Conservation (phyloP, 2,797 vertebrate species). For the Microchirus variegatus region DNA sequence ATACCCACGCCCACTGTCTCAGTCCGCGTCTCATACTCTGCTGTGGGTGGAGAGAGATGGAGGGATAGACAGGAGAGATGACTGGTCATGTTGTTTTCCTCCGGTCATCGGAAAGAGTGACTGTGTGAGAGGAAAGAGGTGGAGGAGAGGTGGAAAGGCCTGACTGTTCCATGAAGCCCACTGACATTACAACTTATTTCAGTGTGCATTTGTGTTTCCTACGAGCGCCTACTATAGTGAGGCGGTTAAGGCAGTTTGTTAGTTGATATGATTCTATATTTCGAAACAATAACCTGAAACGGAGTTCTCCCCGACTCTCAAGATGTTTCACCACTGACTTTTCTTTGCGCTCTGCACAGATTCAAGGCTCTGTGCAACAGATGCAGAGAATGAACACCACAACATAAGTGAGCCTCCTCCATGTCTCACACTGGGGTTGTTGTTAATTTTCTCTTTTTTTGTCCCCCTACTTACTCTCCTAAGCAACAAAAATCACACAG, state of each 20-base stretch:
- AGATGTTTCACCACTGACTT: neutral
- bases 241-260: slow-evolving; percentile 5
- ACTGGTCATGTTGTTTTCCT: slow-evolving; percentile 67
- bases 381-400: neutral
- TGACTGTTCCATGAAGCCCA: slow-evolving; percentile 61
- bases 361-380: neutral
- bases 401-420: neutral
- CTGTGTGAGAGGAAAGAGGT: slow-evolving; percentile 65
- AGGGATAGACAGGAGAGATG: slow-evolving; percentile 64
- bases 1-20: slow-evolving; percentile 62
- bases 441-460: too few relatives aligned
- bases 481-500: too few relatives aligned
- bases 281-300: neutral
- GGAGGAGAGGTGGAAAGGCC: slow-evolving; percentile 67
- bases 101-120: slow-evolving; percentile 66
- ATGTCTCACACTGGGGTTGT: neutral
- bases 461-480: too few relatives aligned
- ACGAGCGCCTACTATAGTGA: slow-evolving; percentile 46
- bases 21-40: slow-evolving; percentile 52
- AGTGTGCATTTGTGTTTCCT: slow-evolving; percentile 53
- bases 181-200: slow-evolving; percentile 53
- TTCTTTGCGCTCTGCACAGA: neutral
- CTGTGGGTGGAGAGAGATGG: slow-evolving; percentile 57
- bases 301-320: neutral
- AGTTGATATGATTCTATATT: too few relatives aligned